Percentiles rank a stretch among this genome's conserved stretches.
Evolutionary conservation across 2,888 invertebrate species (phyloP).

Genomic region (Athalia circularis): DNA sequence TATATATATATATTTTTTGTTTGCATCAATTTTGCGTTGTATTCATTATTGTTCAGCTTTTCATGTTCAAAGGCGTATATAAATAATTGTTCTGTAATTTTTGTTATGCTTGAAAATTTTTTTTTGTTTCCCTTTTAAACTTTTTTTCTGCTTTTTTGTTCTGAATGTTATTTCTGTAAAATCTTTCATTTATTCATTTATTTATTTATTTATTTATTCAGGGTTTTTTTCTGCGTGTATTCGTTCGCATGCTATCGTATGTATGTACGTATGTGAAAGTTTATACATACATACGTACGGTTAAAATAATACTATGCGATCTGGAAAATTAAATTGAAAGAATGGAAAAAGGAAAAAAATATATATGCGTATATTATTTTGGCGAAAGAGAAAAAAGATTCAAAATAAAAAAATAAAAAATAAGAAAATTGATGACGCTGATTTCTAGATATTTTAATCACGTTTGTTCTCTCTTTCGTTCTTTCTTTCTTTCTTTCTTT

Average conservation of each 20-base stretch:
- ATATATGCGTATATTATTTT: too few species aligned
- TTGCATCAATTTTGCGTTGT: conserved; percentile 28
- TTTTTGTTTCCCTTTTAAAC: not conserved
- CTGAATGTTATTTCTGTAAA: too few species aligned
- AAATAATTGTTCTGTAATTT: not conserved
- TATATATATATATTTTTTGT: conserved; percentile 7
- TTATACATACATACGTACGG: too few species aligned
- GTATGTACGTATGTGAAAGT: too few species aligned
- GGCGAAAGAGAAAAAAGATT: not conserved
- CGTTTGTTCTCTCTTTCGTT: not conserved
- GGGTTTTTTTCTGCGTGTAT: too few species aligned
- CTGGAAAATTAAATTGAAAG: too few species aligned
- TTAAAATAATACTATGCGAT: too few species aligned
- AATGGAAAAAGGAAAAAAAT: too few species aligned
- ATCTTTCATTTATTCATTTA: too few species aligned
- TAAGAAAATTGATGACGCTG: not conserved
- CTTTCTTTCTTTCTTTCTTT: not conserved
- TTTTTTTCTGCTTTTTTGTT: not conserved
- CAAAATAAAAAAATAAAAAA: not conserved
- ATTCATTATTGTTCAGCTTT: conserved; percentile 46
- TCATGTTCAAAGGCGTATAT: conserved; percentile 37
- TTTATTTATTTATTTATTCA: too few species aligned
- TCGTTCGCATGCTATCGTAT: too few species aligned
- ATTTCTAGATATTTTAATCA: not conserved
- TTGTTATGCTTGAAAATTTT: not conserved